Percentiles rank a stretch among this genome's conserved stretches.
phyloP scores from a whole-genome alignment of 2,113 vertebrate species.

The Tautogolabrus adspersus region DNA sequence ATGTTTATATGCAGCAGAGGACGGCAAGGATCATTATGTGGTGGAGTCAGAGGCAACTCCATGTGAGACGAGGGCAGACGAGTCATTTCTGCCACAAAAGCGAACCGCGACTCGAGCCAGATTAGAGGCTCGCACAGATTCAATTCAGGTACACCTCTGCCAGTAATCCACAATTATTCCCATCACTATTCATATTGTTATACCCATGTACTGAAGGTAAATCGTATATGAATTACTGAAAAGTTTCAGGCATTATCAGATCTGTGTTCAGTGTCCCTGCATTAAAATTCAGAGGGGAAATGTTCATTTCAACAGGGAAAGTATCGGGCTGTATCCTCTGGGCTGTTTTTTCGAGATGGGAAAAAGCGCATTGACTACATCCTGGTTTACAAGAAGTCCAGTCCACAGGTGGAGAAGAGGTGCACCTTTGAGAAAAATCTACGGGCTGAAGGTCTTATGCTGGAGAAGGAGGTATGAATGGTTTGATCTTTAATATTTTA shows the following conservation, averaged over 20 bases:
- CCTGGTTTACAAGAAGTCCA: conserved; percentile 97
- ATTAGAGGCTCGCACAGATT: conserved; percentile 86
- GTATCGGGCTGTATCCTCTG: conserved; percentile 83
- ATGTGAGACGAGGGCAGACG: conserved; percentile 87
- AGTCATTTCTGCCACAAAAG: conserved; percentile 89
- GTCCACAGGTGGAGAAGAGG: conserved; percentile 94
- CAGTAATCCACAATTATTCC: not conserved
- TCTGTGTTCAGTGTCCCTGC: not conserved
- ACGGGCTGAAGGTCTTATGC: conserved; percentile 94
- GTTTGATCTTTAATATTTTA: not conserved
- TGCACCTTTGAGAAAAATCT: conserved; percentile 98
- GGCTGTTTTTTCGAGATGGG: conserved; percentile 95
- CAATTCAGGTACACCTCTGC: conserved; percentile 84
- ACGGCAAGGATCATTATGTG: conserved; percentile 86
- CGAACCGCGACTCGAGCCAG: conserved; percentile 84
- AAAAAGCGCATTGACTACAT: conserved; percentile 98
- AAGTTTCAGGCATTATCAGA: not conserved
- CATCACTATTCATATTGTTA: not conserved
- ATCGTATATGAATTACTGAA: not conserved
- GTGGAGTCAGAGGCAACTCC: conserved; percentile 91
- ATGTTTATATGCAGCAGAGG: conserved; percentile 75
- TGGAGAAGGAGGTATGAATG: conserved; percentile 93
- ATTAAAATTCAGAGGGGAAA: conserved; percentile 2
- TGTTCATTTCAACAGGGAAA: conserved; percentile 74
- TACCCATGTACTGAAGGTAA: not conserved